Base-by-base conservation (phyloP, 37 sponge, comb jelly and placozoan genomes). In the Oscarella lobularis region DNA sequence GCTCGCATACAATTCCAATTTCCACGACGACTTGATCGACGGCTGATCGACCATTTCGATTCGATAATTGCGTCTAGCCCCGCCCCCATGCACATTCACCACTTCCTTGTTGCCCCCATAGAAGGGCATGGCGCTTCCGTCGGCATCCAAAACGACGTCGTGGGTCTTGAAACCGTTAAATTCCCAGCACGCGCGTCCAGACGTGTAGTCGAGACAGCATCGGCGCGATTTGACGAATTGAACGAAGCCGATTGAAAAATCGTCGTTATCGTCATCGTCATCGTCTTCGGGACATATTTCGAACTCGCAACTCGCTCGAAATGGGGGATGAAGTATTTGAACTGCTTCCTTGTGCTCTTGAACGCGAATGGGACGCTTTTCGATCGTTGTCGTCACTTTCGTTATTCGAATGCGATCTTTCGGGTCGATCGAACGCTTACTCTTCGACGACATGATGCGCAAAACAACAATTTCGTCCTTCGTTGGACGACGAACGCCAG, bases 21-120 rank as follows among this genome's bases (percentile, higher is more conserved):
- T 27, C 60, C 60, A 48, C 9, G 60, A 48, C 14, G 20, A 48
- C 20, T 48, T 48, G 20, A 48, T 48, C 14, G 60, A 48, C 9
- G 60, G 60, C 60, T 48, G 60, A 48, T 48, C 60, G 60, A 48
- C 60, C 60, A 48, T 48, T 20, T 20, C 20, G 60, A 48, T 48
- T 48, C 60, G 9, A n/a, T n/a, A n/a, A n/a, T n/a, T n/a, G n/a
- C n/a, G n/a, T n/a, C n/a, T n/a, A n/a, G n/a, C n/a, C n/a, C n/a
- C n/a, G n/a, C n/a, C n/a, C 20, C 60, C 60, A 27, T 20, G 9
- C 60, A 48, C 60, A 20, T 48, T 48, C 60, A 48, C 60, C 60
- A 48, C 60, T 20, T 48, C 60, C 60, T 48, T 48, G 9, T 9
- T 48, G 14, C 14, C 60, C 20, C 60, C 60, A 48, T 48, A 48